Percentiles rank a stretch among this genome's conserved stretches.
phyloP scores from a whole-genome alignment of 2,113 vertebrate species.

The Dolichallabes microphthalmus region DNA sequence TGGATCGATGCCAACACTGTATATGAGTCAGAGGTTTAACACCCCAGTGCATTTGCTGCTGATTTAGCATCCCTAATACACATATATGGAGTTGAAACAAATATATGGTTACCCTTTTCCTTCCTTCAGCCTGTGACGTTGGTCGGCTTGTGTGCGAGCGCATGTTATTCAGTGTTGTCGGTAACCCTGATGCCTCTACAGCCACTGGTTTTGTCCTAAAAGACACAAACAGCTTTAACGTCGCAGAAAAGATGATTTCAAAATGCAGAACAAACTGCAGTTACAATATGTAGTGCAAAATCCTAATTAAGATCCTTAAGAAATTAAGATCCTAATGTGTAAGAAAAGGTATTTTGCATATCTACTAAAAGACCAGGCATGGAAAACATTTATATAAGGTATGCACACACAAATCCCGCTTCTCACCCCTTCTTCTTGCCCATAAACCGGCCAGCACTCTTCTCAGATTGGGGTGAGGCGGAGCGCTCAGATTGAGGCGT shows the following conservation, averaged over 20 bases:
- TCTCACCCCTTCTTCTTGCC: constrained; percentile 81
- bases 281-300: not conserved
- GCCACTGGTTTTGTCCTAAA: constrained; percentile 73
- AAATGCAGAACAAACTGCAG: not conserved
- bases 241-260: not conserved
- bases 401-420: constrained; percentile 5
- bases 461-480: constrained; percentile 64
- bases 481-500: constrained; percentile 54
- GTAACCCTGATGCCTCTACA: constrained; percentile 67
- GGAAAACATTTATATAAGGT: not conserved
- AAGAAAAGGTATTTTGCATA: not conserved
- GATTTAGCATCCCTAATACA: not conserved
- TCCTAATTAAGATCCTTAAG: not conserved
- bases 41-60: not conserved
- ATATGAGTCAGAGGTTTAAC: not conserved
- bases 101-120: constrained; percentile 43
- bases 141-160: constrained; percentile 46
- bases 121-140: constrained; percentile 17
- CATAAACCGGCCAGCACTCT: constrained; percentile 65
- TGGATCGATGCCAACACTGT: not conserved
- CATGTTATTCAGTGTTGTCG: constrained; percentile 62
- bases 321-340: not conserved
- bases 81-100: not conserved
- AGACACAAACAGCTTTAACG: constrained; percentile 23
- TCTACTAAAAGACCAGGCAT: not conserved